phyloP scores from a whole-genome alignment of 35 echinoderm and acorn worm genomes.

The Antedon bifida region DNA sequence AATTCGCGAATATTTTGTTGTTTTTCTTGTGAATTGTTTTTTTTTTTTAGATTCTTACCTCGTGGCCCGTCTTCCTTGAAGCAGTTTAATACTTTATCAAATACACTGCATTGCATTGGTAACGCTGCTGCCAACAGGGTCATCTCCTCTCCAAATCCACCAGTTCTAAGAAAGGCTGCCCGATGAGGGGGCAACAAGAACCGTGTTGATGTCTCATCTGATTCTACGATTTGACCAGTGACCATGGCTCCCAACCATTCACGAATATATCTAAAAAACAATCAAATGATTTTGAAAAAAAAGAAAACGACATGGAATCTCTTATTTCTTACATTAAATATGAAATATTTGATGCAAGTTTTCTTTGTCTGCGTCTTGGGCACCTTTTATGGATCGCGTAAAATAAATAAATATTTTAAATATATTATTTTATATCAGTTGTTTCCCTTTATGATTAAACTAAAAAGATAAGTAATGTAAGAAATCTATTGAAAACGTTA shows the following conservation, averaged over 20 bases:
- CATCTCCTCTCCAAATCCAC: conserved; percentile 57
- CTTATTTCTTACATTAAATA: no score
- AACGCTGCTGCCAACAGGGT: conserved; percentile 48
- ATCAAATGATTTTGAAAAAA: neutral
- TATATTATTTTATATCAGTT: no score
- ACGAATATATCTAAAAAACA: conserved; percentile 57
- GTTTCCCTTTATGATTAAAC: no score
- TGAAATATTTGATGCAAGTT: no score
- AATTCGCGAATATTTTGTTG: no score
- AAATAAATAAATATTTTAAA: no score
- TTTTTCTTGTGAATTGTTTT: no score
- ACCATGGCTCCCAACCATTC: conserved; percentile 96
- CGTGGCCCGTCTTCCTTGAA: conserved; percentile 60
- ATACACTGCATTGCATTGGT: conserved; percentile 64
- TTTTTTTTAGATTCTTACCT: no score
- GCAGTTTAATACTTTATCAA: conserved; percentile 56
- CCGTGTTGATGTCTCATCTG: conserved; percentile 27
- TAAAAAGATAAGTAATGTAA: no score
- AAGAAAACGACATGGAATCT: neutral
- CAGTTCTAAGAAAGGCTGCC: conserved; percentile 49
- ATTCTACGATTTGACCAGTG: conserved; percentile 61
- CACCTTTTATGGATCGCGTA: no score
- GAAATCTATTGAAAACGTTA: no score
- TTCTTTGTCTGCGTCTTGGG: no score
- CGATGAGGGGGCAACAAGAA: conserved; percentile 69